A percentile compares a stretch with the other conserved stretches of the same genome.
Conservation (phyloP, 2,888 invertebrate species). For the Lithophane socia region DNA sequence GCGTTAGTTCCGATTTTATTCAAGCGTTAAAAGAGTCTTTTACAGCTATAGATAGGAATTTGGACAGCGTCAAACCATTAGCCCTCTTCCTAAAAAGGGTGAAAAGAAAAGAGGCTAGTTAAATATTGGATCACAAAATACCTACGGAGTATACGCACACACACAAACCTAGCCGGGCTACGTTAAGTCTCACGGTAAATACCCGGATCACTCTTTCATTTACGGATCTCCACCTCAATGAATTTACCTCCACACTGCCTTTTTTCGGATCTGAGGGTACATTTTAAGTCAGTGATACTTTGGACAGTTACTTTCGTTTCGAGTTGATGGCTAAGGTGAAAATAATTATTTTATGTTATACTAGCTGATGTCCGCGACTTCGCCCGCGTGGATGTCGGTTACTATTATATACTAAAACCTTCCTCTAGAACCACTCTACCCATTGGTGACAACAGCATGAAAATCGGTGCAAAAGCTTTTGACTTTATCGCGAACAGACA, state of each 20-base stretch:
- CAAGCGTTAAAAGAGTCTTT: neutral
- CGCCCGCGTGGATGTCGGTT: too few relatives aligned
- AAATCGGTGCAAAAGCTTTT: too few relatives aligned
- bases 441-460: too few relatives aligned
- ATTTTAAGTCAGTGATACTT: neutral
- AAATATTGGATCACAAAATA: slow-evolving; percentile 6
- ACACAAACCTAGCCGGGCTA: neutral
- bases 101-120: neutral
- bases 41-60: neutral
- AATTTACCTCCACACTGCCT: neutral
- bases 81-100: neutral
- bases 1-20: neutral
- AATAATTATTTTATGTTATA: too few relatives aligned
- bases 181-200: slow-evolving; percentile 25
- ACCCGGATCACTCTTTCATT: slow-evolving; percentile 14
- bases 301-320: neutral
- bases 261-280: neutral
- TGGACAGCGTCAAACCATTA: neutral
- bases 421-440: too few relatives aligned
- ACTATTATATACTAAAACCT: too few relatives aligned
- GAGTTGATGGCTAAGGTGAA: too few relatives aligned
- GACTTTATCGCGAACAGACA: too few relatives aligned
- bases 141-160: neutral
- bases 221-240: neutral
- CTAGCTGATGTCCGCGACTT: too few relatives aligned